phyloP scores from a whole-genome alignment of 2,113 vertebrate species.

The Cynocephalus volans region DNA sequence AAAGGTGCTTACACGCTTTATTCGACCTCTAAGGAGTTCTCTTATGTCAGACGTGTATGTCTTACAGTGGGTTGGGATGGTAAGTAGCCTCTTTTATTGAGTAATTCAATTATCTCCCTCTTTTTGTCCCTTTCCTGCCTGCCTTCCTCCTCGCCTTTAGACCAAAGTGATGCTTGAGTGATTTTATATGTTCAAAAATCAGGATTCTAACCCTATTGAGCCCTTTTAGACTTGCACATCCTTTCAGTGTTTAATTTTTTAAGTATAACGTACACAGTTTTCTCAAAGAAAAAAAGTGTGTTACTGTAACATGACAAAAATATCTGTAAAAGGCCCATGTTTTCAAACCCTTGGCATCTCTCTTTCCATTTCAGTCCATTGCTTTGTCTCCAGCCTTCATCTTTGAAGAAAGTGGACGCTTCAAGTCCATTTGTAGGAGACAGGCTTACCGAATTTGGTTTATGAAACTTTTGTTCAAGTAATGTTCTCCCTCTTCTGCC shows the following conservation, averaged over 20 bases:
- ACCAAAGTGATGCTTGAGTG: conserved; percentile 82
- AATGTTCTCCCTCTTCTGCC: neutral
- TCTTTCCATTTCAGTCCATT: conserved; percentile 63
- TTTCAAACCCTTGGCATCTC: conserved; percentile 67
- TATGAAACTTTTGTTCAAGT: conserved; percentile 70
- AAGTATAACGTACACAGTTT: conserved; percentile 82
- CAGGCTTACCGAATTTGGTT: conserved; percentile 74
- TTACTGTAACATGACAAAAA: conserved; percentile 84
- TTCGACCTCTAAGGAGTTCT: conserved; percentile 84
- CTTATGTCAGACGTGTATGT: conserved; percentile 87
- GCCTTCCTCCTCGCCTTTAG: conserved; percentile 78
- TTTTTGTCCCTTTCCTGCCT: conserved; percentile 80
- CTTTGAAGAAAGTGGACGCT: conserved; percentile 76
- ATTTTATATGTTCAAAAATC: conserved; percentile 83
- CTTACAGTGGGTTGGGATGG: conserved; percentile 88
- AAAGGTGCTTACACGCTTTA: conserved; percentile 83
- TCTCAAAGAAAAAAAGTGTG: conserved; percentile 73
- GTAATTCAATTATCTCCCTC: conserved; percentile 85
- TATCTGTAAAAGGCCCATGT: conserved; percentile 59
- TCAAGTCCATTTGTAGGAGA: conserved; percentile 69
- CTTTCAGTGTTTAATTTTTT: conserved; percentile 75
- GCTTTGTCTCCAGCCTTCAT: conserved; percentile 80
- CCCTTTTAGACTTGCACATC: conserved; percentile 86
- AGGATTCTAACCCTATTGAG: conserved; percentile 80
- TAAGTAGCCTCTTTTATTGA: conserved; percentile 89